Evolutionary conservation across 2,888 invertebrate species (phyloP).

Genomic region (Leucoma salicis): DNA sequence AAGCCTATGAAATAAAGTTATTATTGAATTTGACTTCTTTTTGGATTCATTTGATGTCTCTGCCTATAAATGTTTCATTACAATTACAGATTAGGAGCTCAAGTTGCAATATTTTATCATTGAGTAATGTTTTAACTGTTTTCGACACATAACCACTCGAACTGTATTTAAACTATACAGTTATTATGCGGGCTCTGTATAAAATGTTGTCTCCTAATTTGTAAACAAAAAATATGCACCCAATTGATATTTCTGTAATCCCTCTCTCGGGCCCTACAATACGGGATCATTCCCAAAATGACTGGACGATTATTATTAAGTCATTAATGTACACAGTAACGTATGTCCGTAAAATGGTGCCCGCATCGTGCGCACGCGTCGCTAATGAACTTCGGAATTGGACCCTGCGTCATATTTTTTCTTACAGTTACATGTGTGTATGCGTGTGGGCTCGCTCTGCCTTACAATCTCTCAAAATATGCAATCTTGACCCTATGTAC

Average conservation of each 20-base stretch:
- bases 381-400: constrained; percentile 42
- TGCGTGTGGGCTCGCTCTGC: constrained; percentile 46
- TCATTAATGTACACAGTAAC: constrained; percentile 52
- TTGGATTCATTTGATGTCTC: no score
- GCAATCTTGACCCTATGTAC: constrained; percentile 6
- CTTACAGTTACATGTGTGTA: constrained; percentile 35
- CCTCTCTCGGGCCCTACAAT: constrained; percentile 20
- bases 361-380: constrained; percentile 57
- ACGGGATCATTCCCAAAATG: constrained; percentile 47
- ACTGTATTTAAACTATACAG: neutral
- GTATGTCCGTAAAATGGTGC: constrained; percentile 42
- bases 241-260: constrained; percentile 29
- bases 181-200: constrained; percentile 30
- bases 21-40: no score
- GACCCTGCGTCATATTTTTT: constrained; percentile 43
- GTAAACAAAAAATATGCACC: constrained; percentile 30
- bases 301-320: constrained; percentile 67
- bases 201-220: constrained; percentile 28
- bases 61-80: no score
- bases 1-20: no score
- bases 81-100: no score
- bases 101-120: no score
- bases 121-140: no score
- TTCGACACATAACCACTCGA: neutral
- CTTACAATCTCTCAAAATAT: constrained; percentile 10